Percentiles rank a stretch among this genome's conserved stretches.
Evolutionary conservation across 2,888 invertebrate genomes (phyloP).

Genomic region (Heliconius sara): DNA sequence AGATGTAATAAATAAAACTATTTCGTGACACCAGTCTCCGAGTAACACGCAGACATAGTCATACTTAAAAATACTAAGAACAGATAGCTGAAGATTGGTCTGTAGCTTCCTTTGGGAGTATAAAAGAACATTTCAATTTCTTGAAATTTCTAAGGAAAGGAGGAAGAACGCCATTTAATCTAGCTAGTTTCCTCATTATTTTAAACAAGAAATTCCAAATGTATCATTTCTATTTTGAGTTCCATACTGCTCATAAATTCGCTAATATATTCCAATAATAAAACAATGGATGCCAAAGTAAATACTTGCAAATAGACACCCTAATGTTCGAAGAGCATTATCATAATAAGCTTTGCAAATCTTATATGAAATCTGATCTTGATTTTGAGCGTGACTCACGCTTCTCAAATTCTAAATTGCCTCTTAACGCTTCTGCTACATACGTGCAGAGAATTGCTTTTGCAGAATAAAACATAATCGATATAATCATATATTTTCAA

Average conservation of each 20-base stretch:
- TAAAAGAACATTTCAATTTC: no score
- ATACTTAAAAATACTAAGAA: no score
- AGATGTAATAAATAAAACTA: no score
- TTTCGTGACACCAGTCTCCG: no score
- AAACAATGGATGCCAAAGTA: constrained; percentile 43
- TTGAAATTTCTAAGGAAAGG: no score
- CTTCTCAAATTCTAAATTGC: constrained; percentile 33
- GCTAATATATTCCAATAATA: neutral
- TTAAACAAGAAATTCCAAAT: neutral
- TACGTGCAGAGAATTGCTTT: constrained; percentile 7
- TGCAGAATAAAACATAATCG: neutral
- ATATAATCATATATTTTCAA: neutral
- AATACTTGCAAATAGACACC: constrained; percentile 41
- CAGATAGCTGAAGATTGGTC: no score
- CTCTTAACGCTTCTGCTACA: constrained; percentile 25
- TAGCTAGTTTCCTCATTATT: neutral
- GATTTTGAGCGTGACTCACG: constrained; percentile 40
- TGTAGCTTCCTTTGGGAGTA: no score
- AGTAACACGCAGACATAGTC: no score
- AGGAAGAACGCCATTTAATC: neutral
- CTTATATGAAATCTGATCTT: constrained; percentile 36
- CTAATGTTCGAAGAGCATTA: constrained; percentile 34
- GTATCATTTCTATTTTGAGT: neutral
- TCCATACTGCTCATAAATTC: neutral
- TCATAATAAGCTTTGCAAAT: constrained; percentile 41